These are phyloP conservation scores for Tuberolachnus salignus DNA, from an alignment of 2,888 invertebrate species.

Conservation along the genomic window DNA sequence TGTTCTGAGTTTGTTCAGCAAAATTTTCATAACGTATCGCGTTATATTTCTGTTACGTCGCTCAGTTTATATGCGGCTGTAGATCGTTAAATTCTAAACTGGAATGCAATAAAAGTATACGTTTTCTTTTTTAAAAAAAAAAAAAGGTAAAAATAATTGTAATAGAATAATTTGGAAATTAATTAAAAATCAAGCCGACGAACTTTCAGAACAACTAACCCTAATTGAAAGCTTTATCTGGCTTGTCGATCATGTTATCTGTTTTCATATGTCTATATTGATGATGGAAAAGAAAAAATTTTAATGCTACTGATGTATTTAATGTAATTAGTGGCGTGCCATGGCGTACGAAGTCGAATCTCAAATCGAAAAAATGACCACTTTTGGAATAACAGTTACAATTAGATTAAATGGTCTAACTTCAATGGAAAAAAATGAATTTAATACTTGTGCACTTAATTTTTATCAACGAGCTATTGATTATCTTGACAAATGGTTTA, in stretches of 20 bases:
- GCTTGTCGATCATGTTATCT: constrained; percentile 13
- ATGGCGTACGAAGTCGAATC: constrained; percentile 13
- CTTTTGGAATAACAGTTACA: constrained; percentile 10
- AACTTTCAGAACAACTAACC: constrained; percentile 2
- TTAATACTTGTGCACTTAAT: constrained; percentile 12
- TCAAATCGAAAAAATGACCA: constrained; percentile 17
- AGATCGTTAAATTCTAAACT: constrained; percentile 40
- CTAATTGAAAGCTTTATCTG: constrained; percentile 3
- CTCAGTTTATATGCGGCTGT: constrained; percentile 58
- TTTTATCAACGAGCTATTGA: constrained; percentile 4
- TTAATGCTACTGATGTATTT: not conserved
- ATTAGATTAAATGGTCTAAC: too few relatives aligned
- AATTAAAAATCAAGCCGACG: not conserved
- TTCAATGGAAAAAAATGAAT: constrained; percentile 22
- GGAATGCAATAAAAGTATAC: constrained; percentile 57
- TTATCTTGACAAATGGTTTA: constrained; percentile 26
- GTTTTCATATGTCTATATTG: constrained; percentile 6
- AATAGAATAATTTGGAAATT: not conserved
- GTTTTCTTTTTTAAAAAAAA: not conserved
- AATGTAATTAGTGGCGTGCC: too few relatives aligned
- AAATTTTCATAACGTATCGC: constrained; percentile 58
- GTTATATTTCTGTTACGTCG: constrained; percentile 58
- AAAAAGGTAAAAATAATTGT: not conserved
- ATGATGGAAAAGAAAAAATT: constrained; percentile 23
- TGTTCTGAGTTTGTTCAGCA: constrained; percentile 58